Base-by-base conservation (phyloP, 2,113 vertebrate genomes). In the Cheilinus undulatus region DNA sequence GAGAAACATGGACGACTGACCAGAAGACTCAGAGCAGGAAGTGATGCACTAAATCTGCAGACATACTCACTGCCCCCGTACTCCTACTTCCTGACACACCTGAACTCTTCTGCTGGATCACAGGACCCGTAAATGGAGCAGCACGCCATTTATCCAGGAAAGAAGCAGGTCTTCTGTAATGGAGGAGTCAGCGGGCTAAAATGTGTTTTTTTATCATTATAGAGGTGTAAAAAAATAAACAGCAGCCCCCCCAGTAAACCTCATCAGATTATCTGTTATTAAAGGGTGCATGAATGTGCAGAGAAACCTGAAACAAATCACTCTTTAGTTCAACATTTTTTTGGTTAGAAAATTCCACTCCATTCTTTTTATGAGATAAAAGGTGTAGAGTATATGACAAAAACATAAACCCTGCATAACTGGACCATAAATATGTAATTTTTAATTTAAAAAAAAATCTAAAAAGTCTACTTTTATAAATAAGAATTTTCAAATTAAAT, bases 221-320 rank as follows among this genome's bases (percentile, higher is more conserved):
- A 53, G 54, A 80, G 67, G 79, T 86, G 71, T 65, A 84, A 79
- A 82, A 77, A 22, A 52, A 73, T 68, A 63, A 27, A 50, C 3
- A 2, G 8, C 32, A 7, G 2, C 32, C 32, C 32, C 3, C 32
- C 32, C 9, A 34, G n/a, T n/a, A 64, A 30, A 36, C 45, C 49
- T 15, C 63, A 67, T 69, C 75, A 42, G 15, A 15, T 42, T 15
- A 15, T 4, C 13, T 15, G 5, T 14, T 14, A 15, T 42, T 15
- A 36, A 36, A 36, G 13, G 2, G 9, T 32, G 30, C 36, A 38
- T 3, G 36, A 32, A 9, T 32, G 30, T 32, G 30, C 7, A 32
- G 10, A 9, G 30, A 32, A 32, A 32, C 30, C 7, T 38, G 36
- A 11, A 32, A 14, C 36, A 40, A 40, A 15, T 40, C 36, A 13